Base-by-base conservation (phyloP, 92 coral and sea anemone species). In the Hydrozoanthus gracilis region DNA sequence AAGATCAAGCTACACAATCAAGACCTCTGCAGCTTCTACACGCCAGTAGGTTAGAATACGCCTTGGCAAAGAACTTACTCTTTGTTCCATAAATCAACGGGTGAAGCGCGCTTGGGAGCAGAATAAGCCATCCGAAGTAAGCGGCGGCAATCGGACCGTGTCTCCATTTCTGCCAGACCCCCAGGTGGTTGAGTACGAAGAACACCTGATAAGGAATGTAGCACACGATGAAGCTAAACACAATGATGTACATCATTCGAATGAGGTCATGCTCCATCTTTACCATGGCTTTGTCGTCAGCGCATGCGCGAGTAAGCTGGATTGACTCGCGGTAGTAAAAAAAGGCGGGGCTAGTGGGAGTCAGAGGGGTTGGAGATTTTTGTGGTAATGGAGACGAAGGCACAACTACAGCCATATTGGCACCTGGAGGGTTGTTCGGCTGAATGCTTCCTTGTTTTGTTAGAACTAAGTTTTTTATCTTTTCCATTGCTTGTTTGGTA, bases 221-320 rank as follows among this genome's bases (percentile, higher is more conserved):
- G 44, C 89, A 92, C 3, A 87, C 64, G 48, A 94, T 82, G 76
- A 94, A 94, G 17, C 90, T 80, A 44, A 92, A 55, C 55, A 94
- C 92, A 6, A 94, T 92, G n/a, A 90, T 89, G 84, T 94, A 94
- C 80, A 94, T 90, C 95, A 94, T 94, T 72, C 87, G 86, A 6
- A 93, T 82, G 13, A 94, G 79, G 80, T 92, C 95, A 48, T 87
- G 80, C 51, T 94, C 95, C 67, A 67, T 88, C 48, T 87, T 90
- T 5, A 45, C 66, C 5, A 54, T 56, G 7, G 78, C 20, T 61
- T 44, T 79, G 67, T 12, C 16, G 12, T 46, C 58, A 45, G 71
- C 71, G 72, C 84, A 79, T 47, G 56, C 73, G 17, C 44, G 58
- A 18, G 55, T 45, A 17, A 79, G 84, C 2, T 79, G 84, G 5